A percentile compares a stretch with the other conserved stretches of the same genome.
Evolutionary conservation across 2,797 vertebrate species (phyloP).

Genomic region (Anolis apletophallus): DNA sequence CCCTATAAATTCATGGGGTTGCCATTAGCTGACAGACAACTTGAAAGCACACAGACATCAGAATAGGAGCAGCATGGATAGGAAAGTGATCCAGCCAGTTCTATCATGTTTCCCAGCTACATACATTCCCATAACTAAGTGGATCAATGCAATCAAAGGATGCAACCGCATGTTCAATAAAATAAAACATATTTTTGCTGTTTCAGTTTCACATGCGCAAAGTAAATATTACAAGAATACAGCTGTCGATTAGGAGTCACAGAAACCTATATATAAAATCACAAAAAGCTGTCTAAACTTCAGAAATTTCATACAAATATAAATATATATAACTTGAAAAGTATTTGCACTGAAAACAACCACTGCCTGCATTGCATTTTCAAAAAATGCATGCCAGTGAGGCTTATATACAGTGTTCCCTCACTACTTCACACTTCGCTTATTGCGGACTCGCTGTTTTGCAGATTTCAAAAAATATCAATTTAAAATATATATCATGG

Average conservation of each 20-base stretch:
- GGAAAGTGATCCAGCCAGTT: neutral
- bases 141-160: slow-evolving; percentile 5
- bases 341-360: slow-evolving; percentile 49
- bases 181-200: slow-evolving; percentile 42
- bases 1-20: too few species aligned
- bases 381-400: slow-evolving; percentile 55
- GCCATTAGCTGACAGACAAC: too few species aligned
- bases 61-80: neutral
- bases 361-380: slow-evolving; percentile 35
- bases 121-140: neutral
- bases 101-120: neutral
- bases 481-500: too few species aligned
- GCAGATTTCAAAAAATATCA: too few species aligned
- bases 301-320: slow-evolving; percentile 55
- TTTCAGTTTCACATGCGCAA: slow-evolving; percentile 42
- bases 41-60: too few species aligned
- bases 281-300: slow-evolving; percentile 58
- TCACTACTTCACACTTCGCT: too few species aligned
- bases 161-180: slow-evolving; percentile 4
- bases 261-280: slow-evolving; percentile 57
- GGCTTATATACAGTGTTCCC: too few species aligned
- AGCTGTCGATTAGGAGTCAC: slow-evolving; percentile 50
- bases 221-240: slow-evolving; percentile 32
- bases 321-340: slow-evolving; percentile 55
- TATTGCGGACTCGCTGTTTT: too few species aligned